Conservation (phyloP, 2,113 vertebrate species). For the Parotia lawesii region DNA sequence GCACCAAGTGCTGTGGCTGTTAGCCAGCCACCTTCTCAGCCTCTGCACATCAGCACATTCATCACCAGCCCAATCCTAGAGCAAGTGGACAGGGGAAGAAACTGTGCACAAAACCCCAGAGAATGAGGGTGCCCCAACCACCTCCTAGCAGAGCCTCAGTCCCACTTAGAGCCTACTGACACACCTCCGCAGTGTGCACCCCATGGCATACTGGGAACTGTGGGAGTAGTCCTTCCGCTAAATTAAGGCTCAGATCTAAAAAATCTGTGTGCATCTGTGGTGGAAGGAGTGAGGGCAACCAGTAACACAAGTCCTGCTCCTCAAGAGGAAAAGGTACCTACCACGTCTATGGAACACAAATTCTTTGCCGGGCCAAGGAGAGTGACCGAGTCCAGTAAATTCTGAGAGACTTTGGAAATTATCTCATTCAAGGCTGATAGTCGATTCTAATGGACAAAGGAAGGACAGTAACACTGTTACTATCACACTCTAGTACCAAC, state of each 20-base stretch:
- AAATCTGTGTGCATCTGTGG: accelerated
- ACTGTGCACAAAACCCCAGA: background rate
- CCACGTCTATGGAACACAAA: constrained; percentile 9
- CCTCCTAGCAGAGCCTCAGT: background rate
- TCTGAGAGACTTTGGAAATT: constrained; percentile 54
- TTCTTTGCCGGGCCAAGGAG: constrained; percentile 54
- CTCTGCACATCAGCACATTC: background rate
- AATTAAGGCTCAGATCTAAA: background rate
- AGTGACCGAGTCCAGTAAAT: constrained; percentile 43
- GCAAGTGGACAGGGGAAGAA: background rate
- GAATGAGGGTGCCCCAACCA: background rate
- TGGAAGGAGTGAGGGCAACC: background rate
- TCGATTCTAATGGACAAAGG: constrained; percentile 11
- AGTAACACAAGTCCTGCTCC: background rate
- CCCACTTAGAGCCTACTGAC: background rate
- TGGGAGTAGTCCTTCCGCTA: background rate
- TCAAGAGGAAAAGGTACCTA: constrained; percentile 4
- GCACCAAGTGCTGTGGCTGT: background rate
- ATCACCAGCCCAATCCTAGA: background rate
- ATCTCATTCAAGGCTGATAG: constrained; percentile 52
- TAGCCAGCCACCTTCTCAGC: background rate
- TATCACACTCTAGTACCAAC: background rate
- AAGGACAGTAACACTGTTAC: background rate
- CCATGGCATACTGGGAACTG: background rate
- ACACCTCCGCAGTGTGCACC: accelerated